These are phyloP conservation scores for Lasius fuliginosus DNA, from an alignment of 2,888 invertebrate species.

Conservation along the genomic window DNA sequence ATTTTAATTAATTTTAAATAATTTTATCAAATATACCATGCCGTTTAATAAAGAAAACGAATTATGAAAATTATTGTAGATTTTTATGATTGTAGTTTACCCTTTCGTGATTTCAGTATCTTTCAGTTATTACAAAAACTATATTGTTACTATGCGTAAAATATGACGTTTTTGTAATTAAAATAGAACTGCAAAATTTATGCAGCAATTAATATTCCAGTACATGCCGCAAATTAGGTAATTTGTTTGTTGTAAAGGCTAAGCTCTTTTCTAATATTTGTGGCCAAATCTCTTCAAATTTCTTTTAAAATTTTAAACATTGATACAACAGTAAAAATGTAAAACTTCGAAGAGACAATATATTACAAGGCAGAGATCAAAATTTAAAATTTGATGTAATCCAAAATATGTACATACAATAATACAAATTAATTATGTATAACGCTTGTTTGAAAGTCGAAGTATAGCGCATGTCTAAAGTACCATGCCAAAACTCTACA, in stretches of 20 bases:
- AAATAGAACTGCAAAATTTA: neutral
- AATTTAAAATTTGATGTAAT: neutral
- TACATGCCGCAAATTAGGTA: neutral
- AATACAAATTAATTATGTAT: slow-evolving; percentile 5
- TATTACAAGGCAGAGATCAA: neutral
- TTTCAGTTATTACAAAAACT: neutral
- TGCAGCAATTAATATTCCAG: neutral
- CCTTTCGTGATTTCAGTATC: neutral
- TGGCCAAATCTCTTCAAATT: neutral
- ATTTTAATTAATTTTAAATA: neutral
- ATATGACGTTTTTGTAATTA: neutral
- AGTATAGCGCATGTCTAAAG: slow-evolving; percentile 3
- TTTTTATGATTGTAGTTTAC: neutral
- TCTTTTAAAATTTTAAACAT: slow-evolving; percentile 1
- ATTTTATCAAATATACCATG: neutral
- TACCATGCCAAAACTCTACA: slow-evolving; percentile 16
- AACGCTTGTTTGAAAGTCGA: neutral
- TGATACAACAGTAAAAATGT: neutral
- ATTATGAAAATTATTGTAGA: neutral
- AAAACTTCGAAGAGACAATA: neutral
- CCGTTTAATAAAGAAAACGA: neutral
- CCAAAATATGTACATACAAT: neutral
- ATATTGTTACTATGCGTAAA: neutral
- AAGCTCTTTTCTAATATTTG: neutral
- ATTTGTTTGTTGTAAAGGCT: neutral